Conservation (phyloP, 2,797 vertebrate species). For the Etheostoma perlongum region DNA sequence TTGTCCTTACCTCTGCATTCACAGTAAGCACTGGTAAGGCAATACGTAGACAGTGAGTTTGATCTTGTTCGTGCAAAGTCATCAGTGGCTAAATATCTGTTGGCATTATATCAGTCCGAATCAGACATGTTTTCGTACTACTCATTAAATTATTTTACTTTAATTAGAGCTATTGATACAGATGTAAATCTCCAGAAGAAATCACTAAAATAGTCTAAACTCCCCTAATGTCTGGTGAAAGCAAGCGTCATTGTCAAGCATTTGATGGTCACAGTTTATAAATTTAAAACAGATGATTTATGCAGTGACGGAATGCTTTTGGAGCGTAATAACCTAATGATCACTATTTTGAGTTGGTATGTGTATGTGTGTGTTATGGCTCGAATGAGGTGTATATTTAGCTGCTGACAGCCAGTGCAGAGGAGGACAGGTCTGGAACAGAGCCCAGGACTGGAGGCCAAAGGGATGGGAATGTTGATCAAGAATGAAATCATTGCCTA, state of each 20-base stretch:
- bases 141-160: not conserved
- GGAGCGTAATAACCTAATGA: slow-evolving; percentile 29
- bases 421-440: slow-evolving; percentile 78
- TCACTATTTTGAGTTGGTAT: slow-evolving; percentile 29
- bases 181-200: not conserved
- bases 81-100: not conserved
- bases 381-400: slow-evolving; percentile 77
- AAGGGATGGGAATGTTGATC: slow-evolving; percentile 61
- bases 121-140: not conserved
- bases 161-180: slow-evolving; percentile 2
- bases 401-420: slow-evolving; percentile 77
- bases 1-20: not conserved
- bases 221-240: not conserved
- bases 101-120: not conserved
- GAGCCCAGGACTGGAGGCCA: slow-evolving; percentile 75
- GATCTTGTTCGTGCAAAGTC: not conserved
- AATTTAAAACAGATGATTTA: slow-evolving; percentile 20
- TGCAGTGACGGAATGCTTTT: slow-evolving; percentile 8
- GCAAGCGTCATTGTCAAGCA: not conserved
- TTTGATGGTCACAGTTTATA: not conserved
- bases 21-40: not conserved
- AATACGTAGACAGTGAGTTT: not conserved
- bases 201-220: slow-evolving; percentile 3
- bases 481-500: slow-evolving; percentile 57
- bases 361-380: slow-evolving; percentile 45